These are phyloP conservation scores for Acrobasis repandana DNA, from an alignment of 2,888 invertebrate species.

Conservation along the genomic window DNA sequence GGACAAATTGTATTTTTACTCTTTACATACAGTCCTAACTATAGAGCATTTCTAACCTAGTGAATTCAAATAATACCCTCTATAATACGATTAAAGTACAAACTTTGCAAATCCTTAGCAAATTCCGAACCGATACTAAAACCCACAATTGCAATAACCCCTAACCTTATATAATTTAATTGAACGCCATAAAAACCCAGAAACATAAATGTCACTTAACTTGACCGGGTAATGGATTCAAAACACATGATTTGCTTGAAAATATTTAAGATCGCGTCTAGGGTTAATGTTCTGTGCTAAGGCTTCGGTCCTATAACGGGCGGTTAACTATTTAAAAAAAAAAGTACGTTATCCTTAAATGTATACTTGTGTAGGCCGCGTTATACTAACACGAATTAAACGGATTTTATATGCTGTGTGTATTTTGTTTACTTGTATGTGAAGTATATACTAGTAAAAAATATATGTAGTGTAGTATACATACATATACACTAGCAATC, in stretches of 20 bases:
- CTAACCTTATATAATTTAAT: constrained; percentile 18
- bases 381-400: no score
- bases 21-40: no score
- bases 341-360: neutral
- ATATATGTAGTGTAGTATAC: no score
- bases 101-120: neutral
- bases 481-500: no score
- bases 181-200: constrained; percentile 13
- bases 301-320: neutral
- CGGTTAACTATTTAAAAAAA: neutral
- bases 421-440: no score
- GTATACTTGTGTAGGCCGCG: no score
- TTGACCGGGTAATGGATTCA: constrained; percentile 14
- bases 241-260: constrained; percentile 17
- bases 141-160: neutral
- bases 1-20: no score
- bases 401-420: no score
- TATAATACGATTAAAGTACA: no score
- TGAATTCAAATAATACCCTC: no score
- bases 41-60: no score
- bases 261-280: constrained; percentile 3
- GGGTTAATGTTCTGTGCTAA: constrained; percentile 10
- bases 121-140: neutral
- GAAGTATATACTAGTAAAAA: no score
- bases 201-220: constrained; percentile 14